Percentiles rank a stretch among this genome's conserved stretches.
phyloP scores from a whole-genome alignment of 2,888 invertebrate species.

The Athripsodes cinereus region DNA sequence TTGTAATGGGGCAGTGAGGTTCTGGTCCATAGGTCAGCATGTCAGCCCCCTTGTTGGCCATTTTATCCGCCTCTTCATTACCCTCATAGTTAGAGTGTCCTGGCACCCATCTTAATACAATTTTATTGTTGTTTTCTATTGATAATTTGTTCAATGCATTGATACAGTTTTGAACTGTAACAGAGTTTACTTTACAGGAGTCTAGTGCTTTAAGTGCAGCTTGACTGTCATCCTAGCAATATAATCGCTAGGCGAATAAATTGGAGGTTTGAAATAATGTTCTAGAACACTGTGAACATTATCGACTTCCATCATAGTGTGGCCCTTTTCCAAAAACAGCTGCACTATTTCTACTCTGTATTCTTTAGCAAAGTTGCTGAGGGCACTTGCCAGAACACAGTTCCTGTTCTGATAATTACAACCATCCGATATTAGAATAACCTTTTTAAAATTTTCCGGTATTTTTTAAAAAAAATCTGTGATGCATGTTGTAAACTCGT shows the following conservation, averaged over 20 bases:
- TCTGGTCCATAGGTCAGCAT: no score
- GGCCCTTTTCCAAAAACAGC: background rate
- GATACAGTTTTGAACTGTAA: no score
- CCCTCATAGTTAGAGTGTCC: no score
- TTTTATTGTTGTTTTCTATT: no score
- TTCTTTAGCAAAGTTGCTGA: background rate
- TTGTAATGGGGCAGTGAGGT: no score
- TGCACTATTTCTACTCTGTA: background rate
- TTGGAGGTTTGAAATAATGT: background rate
- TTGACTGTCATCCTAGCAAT: background rate
- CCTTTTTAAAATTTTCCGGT: background rate
- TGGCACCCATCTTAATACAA: no score
- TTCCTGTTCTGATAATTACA: background rate
- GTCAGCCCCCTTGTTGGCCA: no score
- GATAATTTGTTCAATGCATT: no score
- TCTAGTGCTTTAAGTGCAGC: no score
- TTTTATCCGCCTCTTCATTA: no score
- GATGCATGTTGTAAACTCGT: background rate
- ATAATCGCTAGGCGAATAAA: background rate
- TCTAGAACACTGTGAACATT: background rate
- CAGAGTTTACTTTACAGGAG: no score
- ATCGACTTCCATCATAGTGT: background rate
- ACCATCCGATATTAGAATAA: background rate
- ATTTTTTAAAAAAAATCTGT: background rate
- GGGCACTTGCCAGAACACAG: background rate